These are phyloP conservation scores for Mionectes olivaceus DNA, from an alignment of 2,797 vertebrate species.

Conservation along the genomic window DNA sequence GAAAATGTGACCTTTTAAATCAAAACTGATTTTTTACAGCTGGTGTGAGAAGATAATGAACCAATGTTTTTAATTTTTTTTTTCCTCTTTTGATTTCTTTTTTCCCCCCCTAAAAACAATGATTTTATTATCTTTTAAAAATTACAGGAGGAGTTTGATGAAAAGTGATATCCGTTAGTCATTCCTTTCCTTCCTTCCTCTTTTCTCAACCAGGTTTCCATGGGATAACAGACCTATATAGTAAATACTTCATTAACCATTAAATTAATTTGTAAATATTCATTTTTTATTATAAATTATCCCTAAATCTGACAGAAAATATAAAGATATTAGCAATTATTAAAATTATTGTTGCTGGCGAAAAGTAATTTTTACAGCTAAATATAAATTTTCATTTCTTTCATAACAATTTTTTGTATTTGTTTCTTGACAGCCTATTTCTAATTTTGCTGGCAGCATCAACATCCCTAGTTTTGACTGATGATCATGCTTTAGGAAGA, in stretches of 20 bases:
- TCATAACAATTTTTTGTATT: not conserved
- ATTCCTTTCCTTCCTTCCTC: not conserved
- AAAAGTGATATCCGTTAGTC: not conserved
- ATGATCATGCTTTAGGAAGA: constrained; percentile 1
- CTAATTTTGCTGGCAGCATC: constrained; percentile 1
- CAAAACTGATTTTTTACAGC: not conserved
- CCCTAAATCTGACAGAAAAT: not conserved
- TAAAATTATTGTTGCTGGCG: not conserved
- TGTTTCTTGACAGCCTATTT: not conserved
- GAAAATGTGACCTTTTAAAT: not conserved
- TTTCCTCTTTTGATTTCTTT: not conserved
- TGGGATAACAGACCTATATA: not conserved
- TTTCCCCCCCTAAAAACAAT: not conserved
- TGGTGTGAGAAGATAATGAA: not conserved
- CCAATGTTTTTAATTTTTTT: not conserved
- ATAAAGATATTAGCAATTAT: too few relatives aligned
- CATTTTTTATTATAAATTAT: not conserved
- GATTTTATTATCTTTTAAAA: not conserved
- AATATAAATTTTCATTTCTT: not conserved
- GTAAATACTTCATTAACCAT: not conserved
- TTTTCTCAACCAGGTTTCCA: not conserved
- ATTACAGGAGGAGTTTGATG: not conserved
- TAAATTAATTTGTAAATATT: not conserved
- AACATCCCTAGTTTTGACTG: not conserved
- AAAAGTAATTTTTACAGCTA: not conserved